Percentiles rank a stretch among this genome's conserved stretches.
Conservation (phyloP, 2,113 vertebrate species). For the Chamaetylas fuelleborni region DNA sequence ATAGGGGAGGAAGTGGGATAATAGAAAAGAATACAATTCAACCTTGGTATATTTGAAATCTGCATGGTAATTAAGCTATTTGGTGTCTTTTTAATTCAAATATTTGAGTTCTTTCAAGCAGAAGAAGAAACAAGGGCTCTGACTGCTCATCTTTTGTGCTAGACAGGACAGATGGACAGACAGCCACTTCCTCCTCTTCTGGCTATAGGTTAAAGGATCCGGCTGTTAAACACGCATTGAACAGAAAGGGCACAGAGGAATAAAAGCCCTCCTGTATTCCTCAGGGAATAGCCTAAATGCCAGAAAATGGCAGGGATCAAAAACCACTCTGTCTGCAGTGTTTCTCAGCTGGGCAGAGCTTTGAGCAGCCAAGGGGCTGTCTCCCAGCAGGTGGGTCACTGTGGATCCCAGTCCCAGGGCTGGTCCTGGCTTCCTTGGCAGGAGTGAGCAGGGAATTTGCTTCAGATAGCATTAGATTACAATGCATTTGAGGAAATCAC, state of each 20-base stretch:
- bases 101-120: neutral
- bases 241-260: slow-evolving; percentile 18
- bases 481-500: neutral
- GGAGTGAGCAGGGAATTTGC: neutral
- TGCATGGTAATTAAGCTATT: neutral
- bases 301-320: slow-evolving; percentile 2
- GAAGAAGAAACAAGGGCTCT: neutral
- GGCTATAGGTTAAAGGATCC: neutral
- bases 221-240: neutral
- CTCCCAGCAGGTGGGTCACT: neutral
- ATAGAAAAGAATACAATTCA: neutral
- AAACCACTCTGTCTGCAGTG: neutral
- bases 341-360: neutral
- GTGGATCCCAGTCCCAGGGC: neutral
- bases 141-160: neutral
- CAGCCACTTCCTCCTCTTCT: slow-evolving; percentile 18
- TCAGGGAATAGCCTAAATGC: neutral
- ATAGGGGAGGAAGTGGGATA: neutral
- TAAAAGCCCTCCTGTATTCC: slow-evolving; percentile 30
- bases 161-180: neutral
- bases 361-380: neutral
- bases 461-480: neutral
- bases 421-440: neutral
- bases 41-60: neutral
- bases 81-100: neutral